phyloP scores from a whole-genome alignment of 1,140 invertebrate species.

The Zaprionus capensis region DNA sequence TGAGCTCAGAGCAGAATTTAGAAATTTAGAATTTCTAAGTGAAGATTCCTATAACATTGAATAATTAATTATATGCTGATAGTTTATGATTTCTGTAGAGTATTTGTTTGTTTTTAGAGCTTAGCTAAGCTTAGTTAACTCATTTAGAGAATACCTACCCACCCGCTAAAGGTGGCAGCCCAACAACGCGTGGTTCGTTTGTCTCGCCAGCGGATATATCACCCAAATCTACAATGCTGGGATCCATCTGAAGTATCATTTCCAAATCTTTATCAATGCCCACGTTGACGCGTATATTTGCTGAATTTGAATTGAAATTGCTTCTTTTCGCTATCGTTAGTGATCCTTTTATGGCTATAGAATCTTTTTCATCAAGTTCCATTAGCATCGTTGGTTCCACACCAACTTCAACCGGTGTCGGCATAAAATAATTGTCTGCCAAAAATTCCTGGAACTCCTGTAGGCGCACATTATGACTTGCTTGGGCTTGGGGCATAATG shows the following conservation, averaged over 20 bases:
- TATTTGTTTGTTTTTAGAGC: too few species aligned
- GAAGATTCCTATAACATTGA: too few species aligned
- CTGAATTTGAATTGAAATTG: slow-evolving; percentile 13
- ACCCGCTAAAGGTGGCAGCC: slow-evolving; percentile 80
- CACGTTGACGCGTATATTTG: slow-evolving; percentile 85
- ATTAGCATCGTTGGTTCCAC: slow-evolving; percentile 57
- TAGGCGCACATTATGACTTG: slow-evolving; percentile 21
- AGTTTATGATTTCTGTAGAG: too few species aligned
- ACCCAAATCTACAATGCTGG: slow-evolving; percentile 86
- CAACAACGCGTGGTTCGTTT: slow-evolving; percentile 58
- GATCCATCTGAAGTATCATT: slow-evolving; percentile 88
- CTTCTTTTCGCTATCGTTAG: not conserved
- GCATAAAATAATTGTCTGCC: not conserved
- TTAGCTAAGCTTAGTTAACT: not conserved
- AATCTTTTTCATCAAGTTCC: slow-evolving; percentile 46
- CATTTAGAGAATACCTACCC: slow-evolving; percentile 70
- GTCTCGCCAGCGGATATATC: slow-evolving; percentile 54
- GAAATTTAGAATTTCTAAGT: too few species aligned
- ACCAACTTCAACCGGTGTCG: slow-evolving; percentile 57
- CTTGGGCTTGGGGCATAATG: not conserved
- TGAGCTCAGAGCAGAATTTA: too few species aligned
- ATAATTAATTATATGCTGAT: too few species aligned
- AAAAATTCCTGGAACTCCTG: slow-evolving; percentile 71
- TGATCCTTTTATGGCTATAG: not conserved
- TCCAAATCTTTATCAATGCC: slow-evolving; percentile 87